phyloP scores from a whole-genome alignment of 2,888 invertebrate species.

The Synergus gifuensis region DNA sequence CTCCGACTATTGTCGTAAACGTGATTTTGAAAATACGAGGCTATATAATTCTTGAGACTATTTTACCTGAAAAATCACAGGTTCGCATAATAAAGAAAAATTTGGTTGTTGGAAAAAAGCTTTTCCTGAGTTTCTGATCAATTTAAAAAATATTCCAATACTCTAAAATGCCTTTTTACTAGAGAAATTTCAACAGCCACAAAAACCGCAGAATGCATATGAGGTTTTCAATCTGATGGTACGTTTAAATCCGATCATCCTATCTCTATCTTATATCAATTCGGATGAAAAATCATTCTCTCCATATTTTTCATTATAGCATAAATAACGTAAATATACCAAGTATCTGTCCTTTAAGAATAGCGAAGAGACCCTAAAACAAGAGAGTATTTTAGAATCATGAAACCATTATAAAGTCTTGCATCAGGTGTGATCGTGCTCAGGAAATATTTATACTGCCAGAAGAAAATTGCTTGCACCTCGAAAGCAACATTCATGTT shows the following conservation, averaged over 20 bases:
- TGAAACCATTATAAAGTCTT: slow-evolving; percentile 6
- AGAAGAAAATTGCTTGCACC: slow-evolving; percentile 27
- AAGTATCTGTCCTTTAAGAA: neutral
- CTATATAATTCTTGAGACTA: neutral
- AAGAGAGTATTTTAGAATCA: slow-evolving; percentile 16
- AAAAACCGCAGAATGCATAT: neutral
- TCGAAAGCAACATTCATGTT: slow-evolving; percentile 1
- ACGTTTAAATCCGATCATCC: slow-evolving; percentile 12
- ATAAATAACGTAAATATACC: neutral
- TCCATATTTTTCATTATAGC: neutral
- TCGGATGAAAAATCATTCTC: neutral
- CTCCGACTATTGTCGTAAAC: neutral
- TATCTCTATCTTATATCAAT: neutral
- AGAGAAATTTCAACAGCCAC: neutral
- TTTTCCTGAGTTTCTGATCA: neutral
- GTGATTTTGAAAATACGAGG: neutral
- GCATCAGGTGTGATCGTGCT: slow-evolving; percentile 25
- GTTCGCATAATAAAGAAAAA: neutral
- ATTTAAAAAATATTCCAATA: neutral
- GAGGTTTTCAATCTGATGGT: neutral
- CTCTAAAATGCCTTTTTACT: slow-evolving; percentile 1
- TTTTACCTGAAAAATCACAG: neutral
- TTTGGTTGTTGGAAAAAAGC: too few species aligned
- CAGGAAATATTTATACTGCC: slow-evolving; percentile 24
- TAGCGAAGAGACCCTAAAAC: neutral